Conservation (phyloP, 2,113 vertebrate species). For the Zeus faber region DNA sequence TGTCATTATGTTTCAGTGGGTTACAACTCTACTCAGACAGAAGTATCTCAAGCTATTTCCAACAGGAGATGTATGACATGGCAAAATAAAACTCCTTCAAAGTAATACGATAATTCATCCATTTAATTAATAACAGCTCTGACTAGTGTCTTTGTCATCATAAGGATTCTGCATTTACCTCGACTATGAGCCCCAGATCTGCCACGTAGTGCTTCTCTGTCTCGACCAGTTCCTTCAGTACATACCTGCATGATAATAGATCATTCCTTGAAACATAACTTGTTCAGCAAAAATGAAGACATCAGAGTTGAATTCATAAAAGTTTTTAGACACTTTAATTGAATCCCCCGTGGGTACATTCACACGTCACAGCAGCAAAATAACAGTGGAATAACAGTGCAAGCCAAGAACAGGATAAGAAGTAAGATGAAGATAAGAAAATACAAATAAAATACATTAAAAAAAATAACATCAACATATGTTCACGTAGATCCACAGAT, state of each 20-base stretch:
- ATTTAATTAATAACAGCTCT: background rate
- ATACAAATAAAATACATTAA: too few relatives aligned
- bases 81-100: slow-evolving; percentile 34
- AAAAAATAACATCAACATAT: too few relatives aligned
- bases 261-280: too few relatives aligned
- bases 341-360: too few relatives aligned
- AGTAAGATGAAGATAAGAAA: too few relatives aligned
- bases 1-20: slow-evolving; percentile 30
- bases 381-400: too few relatives aligned
- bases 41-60: slow-evolving; percentile 46
- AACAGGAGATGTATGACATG: slow-evolving; percentile 13
- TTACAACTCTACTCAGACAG: slow-evolving; percentile 25
- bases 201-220: slow-evolving; percentile 89
- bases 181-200: slow-evolving; percentile 87
- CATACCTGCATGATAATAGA: slow-evolving; percentile 85
- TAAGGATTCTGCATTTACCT: slow-evolving; percentile 75
- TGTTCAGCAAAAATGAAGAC: too few relatives aligned
- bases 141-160: background rate
- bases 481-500: too few relatives aligned
- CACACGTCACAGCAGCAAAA: too few relatives aligned
- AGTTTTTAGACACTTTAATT: too few relatives aligned
- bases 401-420: too few relatives aligned
- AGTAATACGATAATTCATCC: slow-evolving; percentile 21
- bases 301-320: too few relatives aligned
- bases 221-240: slow-evolving; percentile 87